phyloP scores from a whole-genome alignment of 2,113 vertebrate species.

The Cyphomyrus discorhynchus region DNA sequence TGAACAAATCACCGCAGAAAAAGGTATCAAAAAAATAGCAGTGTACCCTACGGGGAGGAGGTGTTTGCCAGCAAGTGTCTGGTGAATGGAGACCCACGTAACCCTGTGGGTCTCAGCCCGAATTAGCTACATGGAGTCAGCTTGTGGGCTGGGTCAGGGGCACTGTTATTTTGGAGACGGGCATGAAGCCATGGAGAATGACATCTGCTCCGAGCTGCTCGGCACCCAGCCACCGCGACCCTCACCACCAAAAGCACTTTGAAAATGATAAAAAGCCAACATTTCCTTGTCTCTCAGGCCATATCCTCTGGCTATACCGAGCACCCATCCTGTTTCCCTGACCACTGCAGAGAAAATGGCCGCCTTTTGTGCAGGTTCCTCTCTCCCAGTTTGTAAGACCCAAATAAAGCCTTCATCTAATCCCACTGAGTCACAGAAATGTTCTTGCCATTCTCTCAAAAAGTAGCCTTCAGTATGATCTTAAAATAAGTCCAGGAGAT shows the following conservation, averaged over 20 bases:
- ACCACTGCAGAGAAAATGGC: background rate
- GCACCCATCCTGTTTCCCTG: background rate
- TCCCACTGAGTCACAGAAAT: background rate
- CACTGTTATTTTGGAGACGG: background rate
- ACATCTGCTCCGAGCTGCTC: background rate
- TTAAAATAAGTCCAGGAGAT: background rate
- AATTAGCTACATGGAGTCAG: background rate
- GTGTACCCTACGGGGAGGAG: background rate
- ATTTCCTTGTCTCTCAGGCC: background rate
- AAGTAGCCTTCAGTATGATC: background rate
- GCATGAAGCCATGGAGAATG: background rate
- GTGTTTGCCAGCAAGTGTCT: background rate
- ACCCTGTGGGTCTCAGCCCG: background rate
- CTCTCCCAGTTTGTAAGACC: background rate
- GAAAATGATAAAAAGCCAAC: background rate
- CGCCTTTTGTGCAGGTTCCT: background rate
- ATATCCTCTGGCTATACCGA: background rate
- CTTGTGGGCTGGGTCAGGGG: background rate
- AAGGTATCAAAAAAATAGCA: background rate
- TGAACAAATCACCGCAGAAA: background rate
- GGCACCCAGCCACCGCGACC: background rate
- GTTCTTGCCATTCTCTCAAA: background rate
- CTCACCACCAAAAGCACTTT: background rate
- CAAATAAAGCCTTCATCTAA: background rate
- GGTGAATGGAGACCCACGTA: background rate